A percentile compares a stretch with the other conserved stretches of the same genome.
These are phyloP conservation scores for Macrostomum cliftonense DNA, from an alignment of 2,888 invertebrate genomes.

Conservation along the genomic window DNA sequence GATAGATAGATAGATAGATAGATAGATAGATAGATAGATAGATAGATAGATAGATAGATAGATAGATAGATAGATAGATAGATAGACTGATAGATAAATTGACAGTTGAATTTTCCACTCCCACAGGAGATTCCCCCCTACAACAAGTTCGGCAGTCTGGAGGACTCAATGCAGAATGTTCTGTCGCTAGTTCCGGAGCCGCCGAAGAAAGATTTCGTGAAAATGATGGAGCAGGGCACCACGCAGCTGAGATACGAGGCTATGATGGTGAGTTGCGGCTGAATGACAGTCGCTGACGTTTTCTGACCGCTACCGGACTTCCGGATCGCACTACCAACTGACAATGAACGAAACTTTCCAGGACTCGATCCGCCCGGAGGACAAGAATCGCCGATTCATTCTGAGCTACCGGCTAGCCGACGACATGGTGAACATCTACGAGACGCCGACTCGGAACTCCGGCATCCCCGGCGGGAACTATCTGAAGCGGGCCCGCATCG, in stretches of 20 bases:
- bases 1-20: too few relatives aligned
- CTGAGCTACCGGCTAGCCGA: constrained; percentile 56
- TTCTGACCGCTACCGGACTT: too few relatives aligned
- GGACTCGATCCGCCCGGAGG: constrained; percentile 60
- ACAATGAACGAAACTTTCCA: too few relatives aligned
- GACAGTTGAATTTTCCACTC: constrained; percentile 19
- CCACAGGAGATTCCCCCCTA: constrained; percentile 48
- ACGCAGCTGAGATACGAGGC: constrained; percentile 54
- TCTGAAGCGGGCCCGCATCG: constrained; percentile 47
- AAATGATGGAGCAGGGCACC: constrained; percentile 51
- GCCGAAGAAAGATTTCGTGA: constrained; percentile 55
- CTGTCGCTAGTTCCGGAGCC: constrained; percentile 51
- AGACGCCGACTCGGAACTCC: constrained; percentile 53
- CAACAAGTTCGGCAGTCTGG: constrained; percentile 52
- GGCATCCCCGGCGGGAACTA: constrained; percentile 60
- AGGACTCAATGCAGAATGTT: constrained; percentile 57
- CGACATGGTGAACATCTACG: constrained; percentile 54
- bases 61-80: too few relatives aligned
- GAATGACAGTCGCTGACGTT: too few relatives aligned
- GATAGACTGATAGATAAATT: too few relatives aligned
- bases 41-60: too few relatives aligned
- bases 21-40: too few relatives aligned
- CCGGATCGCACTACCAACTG: too few relatives aligned
- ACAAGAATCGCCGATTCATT: constrained; percentile 54
- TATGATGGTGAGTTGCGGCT: constrained; percentile 43